These are phyloP conservation scores for Orientallactaga bullata DNA, from an alignment of 2,113 vertebrate species.

Conservation along the genomic window DNA sequence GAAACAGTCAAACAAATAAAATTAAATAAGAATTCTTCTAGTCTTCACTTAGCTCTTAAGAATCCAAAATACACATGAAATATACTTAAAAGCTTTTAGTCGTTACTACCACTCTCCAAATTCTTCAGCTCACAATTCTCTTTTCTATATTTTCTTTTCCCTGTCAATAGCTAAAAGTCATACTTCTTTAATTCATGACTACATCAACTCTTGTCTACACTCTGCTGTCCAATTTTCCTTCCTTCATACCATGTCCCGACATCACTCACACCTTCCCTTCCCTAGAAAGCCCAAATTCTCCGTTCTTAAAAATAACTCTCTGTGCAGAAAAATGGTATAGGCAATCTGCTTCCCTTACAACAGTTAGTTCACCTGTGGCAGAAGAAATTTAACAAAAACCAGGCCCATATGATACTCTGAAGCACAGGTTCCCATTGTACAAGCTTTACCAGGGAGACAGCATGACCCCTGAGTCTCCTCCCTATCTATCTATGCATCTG, in stretches of 20 bases:
- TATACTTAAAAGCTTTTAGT: neutral
- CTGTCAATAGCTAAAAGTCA: neutral
- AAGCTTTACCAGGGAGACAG: too few species aligned
- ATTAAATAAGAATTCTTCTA: constrained; percentile 51
- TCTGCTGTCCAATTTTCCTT: neutral
- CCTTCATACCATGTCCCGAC: neutral
- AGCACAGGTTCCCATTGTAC: too few species aligned
- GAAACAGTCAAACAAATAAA: constrained; percentile 55
- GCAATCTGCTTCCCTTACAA: neutral
- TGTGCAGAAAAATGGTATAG: neutral
- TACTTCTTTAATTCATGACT: neutral
- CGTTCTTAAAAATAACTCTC: neutral
- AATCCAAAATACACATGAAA: neutral
- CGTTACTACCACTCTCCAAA: neutral
- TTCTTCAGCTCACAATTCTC: neutral
- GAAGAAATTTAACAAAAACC: too few species aligned
- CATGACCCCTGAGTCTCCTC: too few species aligned
- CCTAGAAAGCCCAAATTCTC: neutral
- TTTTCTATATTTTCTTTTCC: neutral
- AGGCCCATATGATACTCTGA: too few species aligned
- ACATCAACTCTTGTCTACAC: neutral
- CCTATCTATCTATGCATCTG: too few species aligned
- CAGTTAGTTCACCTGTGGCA: neutral
- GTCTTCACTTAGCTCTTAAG: neutral
- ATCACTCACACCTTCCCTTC: neutral